Base-by-base conservation (phyloP, 2,888 invertebrate species). In the Caenorhabditis sinica region DNA sequence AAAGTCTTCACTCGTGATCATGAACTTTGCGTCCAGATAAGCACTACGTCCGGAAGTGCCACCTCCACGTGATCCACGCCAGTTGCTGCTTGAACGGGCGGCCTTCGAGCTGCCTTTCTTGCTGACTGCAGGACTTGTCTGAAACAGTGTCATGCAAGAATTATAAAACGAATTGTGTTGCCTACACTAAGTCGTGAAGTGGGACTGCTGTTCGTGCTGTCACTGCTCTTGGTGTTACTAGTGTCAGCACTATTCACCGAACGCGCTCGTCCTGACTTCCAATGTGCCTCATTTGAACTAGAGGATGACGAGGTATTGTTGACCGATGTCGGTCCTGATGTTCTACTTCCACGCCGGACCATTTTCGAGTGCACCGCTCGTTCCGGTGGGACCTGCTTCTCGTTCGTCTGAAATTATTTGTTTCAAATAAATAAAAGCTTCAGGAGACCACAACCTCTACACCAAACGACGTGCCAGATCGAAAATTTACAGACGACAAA, bases 1-100 rank as follows among this genome's bases (percentile, higher is more conserved):
- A 40, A 83, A 83, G 28, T 83, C 83, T 49, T 83, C 83, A 56
- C 69, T 83, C 4, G 83, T 79, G 30, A 83, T 83, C 11, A 69
- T 69, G 63, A 83, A 83, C 51, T 74, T 73, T 0, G 83, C 56
- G 28, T 83, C 83, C 17, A 23, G 13, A 11, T 28, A 45, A 15
- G 15, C 40, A 33, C 28, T 61, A 20, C 68, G 56, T 20, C 80
- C 73, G 25, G 56, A 28, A 61, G n/a, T 33, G n/a, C 60, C 75
- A 40, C 36, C 25, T 11, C 60, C 66, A 43, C 82, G 75, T 13
- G 68, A 49, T 4, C 49, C 20, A 30, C 82, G 76, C 82, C 82
- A 82, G 23, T 76, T 13, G 56, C 63, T 82, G 30, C 72, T 63
- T 11, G 75, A 82, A 36, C 71, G 69, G 17, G 28, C 51, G 2